Conservation (phyloP, 2,888 invertebrate genomes). For the Serrognathus titanus region DNA sequence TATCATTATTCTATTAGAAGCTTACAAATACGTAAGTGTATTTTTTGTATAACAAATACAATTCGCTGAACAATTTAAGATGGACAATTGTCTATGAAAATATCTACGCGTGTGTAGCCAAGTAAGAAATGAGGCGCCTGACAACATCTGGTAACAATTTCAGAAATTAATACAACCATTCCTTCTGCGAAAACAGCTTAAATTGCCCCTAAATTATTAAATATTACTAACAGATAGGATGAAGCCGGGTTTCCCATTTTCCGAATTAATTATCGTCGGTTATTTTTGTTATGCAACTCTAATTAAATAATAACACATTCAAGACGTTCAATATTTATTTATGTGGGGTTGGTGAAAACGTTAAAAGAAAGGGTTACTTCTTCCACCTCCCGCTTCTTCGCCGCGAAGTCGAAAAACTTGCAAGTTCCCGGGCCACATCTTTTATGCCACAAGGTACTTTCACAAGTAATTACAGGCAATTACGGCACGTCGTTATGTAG, state of each 20-base stretch:
- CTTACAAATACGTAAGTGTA: too few relatives aligned
- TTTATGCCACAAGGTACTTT: slow-evolving; percentile 53
- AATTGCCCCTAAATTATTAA: slow-evolving; percentile 28
- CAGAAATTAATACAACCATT: slow-evolving; percentile 28
- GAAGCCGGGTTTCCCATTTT: slow-evolving; percentile 27
- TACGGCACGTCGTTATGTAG: slow-evolving; percentile 51
- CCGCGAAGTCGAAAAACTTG: slow-evolving; percentile 25
- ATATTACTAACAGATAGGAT: slow-evolving; percentile 35
- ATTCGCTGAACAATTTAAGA: too few relatives aligned
- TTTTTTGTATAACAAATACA: too few relatives aligned
- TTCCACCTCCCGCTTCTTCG: slow-evolving; percentile 2
- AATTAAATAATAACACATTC: slow-evolving; percentile 47
- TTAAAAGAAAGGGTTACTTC: slow-evolving; percentile 9
- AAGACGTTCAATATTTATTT: slow-evolving; percentile 17
- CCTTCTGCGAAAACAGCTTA: slow-evolving; percentile 24
- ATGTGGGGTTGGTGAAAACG: slow-evolving; percentile 18
- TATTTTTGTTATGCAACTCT: slow-evolving; percentile 44
- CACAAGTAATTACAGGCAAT: slow-evolving; percentile 54
- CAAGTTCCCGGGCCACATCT: slow-evolving; percentile 40
- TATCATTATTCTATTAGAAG: too few relatives aligned
- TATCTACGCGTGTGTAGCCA: too few relatives aligned
- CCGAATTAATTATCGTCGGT: slow-evolving; percentile 42
- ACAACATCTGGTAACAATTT: slow-evolving; percentile 31
- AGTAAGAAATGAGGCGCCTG: slow-evolving; percentile 16
- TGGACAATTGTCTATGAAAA: too few relatives aligned